These are phyloP conservation scores for Galendromus occidentalis DNA, from an alignment of 1,140 invertebrate genomes.

Conservation along the genomic window DNA sequence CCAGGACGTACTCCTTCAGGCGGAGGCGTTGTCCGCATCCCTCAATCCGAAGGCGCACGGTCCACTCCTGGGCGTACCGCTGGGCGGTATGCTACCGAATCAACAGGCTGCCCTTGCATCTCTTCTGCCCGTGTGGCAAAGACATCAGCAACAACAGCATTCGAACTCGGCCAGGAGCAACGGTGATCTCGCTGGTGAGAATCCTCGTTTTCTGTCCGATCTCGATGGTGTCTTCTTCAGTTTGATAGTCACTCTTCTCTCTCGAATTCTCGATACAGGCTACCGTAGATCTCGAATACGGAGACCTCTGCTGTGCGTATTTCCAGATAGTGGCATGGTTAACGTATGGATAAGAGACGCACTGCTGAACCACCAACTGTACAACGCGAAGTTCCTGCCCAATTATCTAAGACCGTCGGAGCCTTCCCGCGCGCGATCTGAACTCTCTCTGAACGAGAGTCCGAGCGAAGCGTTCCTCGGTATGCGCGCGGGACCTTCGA, in stretches of 20 bases:
- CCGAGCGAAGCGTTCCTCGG: too few species aligned
- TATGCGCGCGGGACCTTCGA: too few species aligned
- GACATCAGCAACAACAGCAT: background rate
- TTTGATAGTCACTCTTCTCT: too few species aligned
- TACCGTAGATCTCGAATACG: background rate
- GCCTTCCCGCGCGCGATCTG: background rate
- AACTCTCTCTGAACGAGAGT: background rate
- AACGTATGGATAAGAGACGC: conserved; percentile 10
- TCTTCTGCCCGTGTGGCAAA: background rate
- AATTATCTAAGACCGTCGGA: background rate
- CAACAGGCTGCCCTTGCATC: conserved; percentile 4
- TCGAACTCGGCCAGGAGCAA: conserved; percentile 2
- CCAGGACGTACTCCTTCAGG: background rate
- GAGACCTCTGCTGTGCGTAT: background rate
- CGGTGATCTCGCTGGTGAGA: conserved; percentile 8
- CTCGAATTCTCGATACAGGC: too few species aligned
- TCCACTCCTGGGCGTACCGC: background rate
- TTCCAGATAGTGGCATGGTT: conserved; percentile 5
- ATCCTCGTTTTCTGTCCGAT: background rate
- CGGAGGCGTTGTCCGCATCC: background rate
- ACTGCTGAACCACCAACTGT: background rate
- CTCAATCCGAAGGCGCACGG: conserved; percentile 7
- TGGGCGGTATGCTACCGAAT: background rate
- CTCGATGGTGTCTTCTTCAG: background rate
- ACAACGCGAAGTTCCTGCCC: background rate